Percentiles rank a stretch among this genome's conserved stretches.
Conservation (phyloP, 2,113 vertebrate genomes). For the Corythoichthys intestinalis region DNA sequence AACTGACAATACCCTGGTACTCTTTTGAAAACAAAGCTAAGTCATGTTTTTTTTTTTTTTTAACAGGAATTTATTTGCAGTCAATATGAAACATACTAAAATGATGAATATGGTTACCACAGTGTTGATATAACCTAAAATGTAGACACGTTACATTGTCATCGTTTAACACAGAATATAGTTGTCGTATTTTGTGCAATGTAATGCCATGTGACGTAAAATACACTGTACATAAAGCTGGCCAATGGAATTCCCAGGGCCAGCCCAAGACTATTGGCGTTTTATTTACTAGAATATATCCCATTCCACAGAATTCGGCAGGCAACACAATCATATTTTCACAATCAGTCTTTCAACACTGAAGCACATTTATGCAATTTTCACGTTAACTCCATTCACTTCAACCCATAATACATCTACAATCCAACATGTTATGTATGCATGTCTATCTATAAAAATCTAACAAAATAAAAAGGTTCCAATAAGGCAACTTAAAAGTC, state of each 20-base stretch:
- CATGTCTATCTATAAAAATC: not conserved
- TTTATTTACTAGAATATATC: conserved; percentile 38
- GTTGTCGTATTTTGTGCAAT: conserved; percentile 47
- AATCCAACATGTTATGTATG: conserved; percentile 23
- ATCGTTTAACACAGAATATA: conserved; percentile 37
- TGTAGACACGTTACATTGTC: conserved; percentile 44
- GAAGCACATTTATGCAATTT: conserved; percentile 25
- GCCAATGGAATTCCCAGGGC: conserved; percentile 75
- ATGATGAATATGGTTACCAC: conserved; percentile 60
- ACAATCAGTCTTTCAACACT: conserved; percentile 32
- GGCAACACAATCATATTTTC: conserved; percentile 22
- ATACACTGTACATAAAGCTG: conserved; percentile 65
- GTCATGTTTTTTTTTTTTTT: conserved; percentile 40
- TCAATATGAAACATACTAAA: conserved; percentile 57
- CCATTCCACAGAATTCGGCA: conserved; percentile 7
- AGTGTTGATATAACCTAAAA: conserved; percentile 47
- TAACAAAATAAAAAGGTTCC: not conserved
- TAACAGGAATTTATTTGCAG: conserved; percentile 56
- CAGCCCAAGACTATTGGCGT: conserved; percentile 82
- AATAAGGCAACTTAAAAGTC: not conserved
- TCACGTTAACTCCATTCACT: conserved; percentile 27
- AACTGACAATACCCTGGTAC: conserved; percentile 78
- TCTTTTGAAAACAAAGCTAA: conserved; percentile 70
- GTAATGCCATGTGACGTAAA: conserved; percentile 69
- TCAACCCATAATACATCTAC: conserved; percentile 17